A percentile compares a stretch with the other conserved stretches of the same genome.
Conservation (phyloP, 2,113 vertebrate species). For the Anguilla japonica region DNA sequence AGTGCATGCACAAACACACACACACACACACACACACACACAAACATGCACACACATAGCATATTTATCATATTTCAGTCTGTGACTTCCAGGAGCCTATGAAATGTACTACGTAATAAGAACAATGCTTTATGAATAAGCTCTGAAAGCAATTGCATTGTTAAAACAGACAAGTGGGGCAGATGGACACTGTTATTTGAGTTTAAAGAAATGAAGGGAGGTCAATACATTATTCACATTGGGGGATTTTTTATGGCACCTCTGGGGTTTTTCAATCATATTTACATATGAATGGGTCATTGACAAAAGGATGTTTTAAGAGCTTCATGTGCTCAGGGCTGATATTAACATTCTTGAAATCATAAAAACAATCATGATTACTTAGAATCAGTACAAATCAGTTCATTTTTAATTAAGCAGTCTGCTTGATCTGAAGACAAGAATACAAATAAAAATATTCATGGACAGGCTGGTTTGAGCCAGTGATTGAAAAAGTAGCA, state of each 20-base stretch:
- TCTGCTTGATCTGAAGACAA: not conserved
- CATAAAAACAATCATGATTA: not conserved
- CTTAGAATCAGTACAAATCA: not conserved
- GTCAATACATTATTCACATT: not conserved
- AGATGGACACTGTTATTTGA: not conserved
- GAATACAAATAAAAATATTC: not conserved
- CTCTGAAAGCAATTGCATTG: not conserved
- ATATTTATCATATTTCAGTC: slow-evolving; percentile 5
- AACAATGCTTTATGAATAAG: not conserved
- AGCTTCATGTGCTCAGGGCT: not conserved
- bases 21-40: not conserved
- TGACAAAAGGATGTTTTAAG: not conserved
- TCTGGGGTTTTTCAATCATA: not conserved
- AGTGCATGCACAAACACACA: not conserved
- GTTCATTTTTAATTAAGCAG: not conserved
- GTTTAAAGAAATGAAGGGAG: not conserved
- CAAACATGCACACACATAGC: not conserved
- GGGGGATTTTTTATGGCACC: not conserved
- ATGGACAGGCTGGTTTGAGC: not conserved
- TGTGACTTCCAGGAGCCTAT: slow-evolving; percentile 11
- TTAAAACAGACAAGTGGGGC: not conserved
- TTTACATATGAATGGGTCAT: not conserved
- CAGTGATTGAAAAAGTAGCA: not conserved
- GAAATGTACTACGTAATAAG: not conserved
- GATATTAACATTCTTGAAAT: not conserved